phyloP scores from a whole-genome alignment of 37 sponge, comb jelly and placozoan species.

The Petrosia ficiformis region DNA sequence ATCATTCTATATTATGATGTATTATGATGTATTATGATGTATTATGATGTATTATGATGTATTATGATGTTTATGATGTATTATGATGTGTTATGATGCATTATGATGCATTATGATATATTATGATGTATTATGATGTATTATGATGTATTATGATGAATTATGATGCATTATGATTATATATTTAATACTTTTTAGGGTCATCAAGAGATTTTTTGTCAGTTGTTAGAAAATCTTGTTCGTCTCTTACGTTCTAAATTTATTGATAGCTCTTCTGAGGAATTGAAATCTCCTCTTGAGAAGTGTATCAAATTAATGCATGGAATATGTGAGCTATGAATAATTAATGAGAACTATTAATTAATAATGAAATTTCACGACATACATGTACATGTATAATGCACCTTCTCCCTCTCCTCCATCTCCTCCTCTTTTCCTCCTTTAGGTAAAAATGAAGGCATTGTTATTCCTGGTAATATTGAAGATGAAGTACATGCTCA shows the following conservation, averaged over 20 bases:
- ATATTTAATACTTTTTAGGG: background rate
- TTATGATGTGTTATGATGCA: no score
- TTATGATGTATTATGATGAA: no score
- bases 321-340: slow-evolving; percentile 22
- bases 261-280: slow-evolving; percentile 34
- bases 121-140: no score
- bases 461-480: slow-evolving; percentile 27
- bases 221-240: slow-evolving; percentile 21
- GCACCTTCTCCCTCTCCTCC: background rate
- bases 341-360: no score
- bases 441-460: slow-evolving; percentile 48
- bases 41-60: no score
- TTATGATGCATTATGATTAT: background rate
- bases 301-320: slow-evolving; percentile 47
- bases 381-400: no score
- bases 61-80: no score
- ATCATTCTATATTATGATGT: no score
- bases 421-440: background rate
- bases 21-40: no score
- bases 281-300: slow-evolving; percentile 15
- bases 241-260: slow-evolving; percentile 12
- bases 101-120: no score
- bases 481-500: background rate
- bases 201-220: slow-evolving; percentile 13
- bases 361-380: no score